Base-by-base conservation (phyloP, 2,888 invertebrate species). In the Melipona bicolor region DNA sequence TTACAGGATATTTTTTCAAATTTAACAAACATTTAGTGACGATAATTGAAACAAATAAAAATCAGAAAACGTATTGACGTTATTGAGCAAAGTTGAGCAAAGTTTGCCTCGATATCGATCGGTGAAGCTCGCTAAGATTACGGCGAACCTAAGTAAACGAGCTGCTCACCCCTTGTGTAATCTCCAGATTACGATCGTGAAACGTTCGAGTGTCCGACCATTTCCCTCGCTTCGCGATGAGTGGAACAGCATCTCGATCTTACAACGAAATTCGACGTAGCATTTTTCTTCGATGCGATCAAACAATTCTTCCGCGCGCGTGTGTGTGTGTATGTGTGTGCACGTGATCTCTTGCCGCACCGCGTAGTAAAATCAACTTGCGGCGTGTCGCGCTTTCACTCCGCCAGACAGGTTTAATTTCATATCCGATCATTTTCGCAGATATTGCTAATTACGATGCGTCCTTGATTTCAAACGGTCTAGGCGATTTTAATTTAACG, bases 81-180 rank as follows among this genome's bases (percentile, higher is more conserved):
- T 27, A 50, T 72, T 52, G 27, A 50, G n/a, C 11, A 24, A 32
- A 32, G 32, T 21, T 1, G 9, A 43, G 49, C 65, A 70, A 80
- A 79, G 56, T 79, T 64, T 50, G 50, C 24, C 64, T 24, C n/a
- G 87, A 87, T 91, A 92, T 91, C 90, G 92, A 92, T 91, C 90
- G 86, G 15, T 59, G 15, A 78, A 83, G 87, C 85, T 86, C 89
- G 89, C 90, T 86, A 52, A 24, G 90, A 91, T 91, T 88, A 90
- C 86, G 81, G 84, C 71, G 79, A 87, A 81, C 77, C 76, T 79
- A 75, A 76, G 84, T 68, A 86, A 85, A 87, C 43, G 9, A 43
- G 43, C 79, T 54, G 49, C 79, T 84, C 88, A 78, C 79, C 87
- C 89, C 87, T 83, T 84, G 78, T 76, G 77, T 80, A 81, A 84